phyloP scores from a whole-genome alignment of 2,888 invertebrate genomes.

The Latrodectus hesperus region DNA sequence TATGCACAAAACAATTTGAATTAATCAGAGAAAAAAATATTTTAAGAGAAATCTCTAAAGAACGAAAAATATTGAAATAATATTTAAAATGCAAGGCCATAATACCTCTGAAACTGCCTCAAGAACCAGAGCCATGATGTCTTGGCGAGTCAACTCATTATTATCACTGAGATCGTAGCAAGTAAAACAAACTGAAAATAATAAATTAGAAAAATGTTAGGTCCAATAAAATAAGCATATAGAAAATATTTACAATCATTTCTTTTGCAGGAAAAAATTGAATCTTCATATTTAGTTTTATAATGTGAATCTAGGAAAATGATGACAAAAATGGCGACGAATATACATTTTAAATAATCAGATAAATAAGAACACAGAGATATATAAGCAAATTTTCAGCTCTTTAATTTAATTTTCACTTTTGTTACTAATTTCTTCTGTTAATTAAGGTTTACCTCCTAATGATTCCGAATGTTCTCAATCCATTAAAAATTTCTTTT shows the following conservation, averaged over 20 bases:
- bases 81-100: background rate
- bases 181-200: constrained; percentile 45
- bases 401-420: background rate
- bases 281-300: no score
- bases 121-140: constrained; percentile 14
- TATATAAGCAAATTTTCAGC: background rate
- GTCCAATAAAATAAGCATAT: no score
- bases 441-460: no score
- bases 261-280: no score
- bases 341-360: background rate
- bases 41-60: background rate
- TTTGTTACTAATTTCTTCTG: no score
- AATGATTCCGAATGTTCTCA: no score
- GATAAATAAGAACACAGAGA: background rate
- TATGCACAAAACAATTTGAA: background rate
- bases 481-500: no score
- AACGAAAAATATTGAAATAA: background rate
- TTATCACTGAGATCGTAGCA: constrained; percentile 42
- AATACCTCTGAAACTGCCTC: constrained; percentile 44
- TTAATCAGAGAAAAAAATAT: background rate
- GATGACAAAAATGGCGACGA: no score
- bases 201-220: no score
- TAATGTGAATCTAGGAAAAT: no score
- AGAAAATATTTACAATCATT: no score
- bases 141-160: constrained; percentile 38